Evolutionary conservation across 2,797 vertebrate species (phyloP), one percentile per base, ranked within the genome.

Genomic region (Enoplosus armatus): DNA sequence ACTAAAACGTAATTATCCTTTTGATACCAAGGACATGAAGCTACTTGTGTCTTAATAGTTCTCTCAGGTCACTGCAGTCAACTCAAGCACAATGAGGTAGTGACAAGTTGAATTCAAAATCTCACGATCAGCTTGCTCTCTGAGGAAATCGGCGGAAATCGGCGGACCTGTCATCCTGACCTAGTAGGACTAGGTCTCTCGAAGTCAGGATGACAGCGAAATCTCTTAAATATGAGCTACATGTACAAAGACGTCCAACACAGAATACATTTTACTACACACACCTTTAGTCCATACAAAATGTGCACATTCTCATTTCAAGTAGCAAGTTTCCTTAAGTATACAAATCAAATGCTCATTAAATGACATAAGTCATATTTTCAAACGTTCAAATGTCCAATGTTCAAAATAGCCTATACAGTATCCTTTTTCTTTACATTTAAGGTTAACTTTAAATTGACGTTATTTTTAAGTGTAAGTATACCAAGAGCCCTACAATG

Each of bases 211-310:
- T 51, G 33, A 29, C 6, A 37, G 5, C 26, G 15, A n/a, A 33
- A 41, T 41, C 5, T 35, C 12, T 63, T 45, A 11, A 22, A n/a
- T 15, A 33, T 50, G 22, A 72, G 3, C 18, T 45, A 10, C 11
- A 77, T 31, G 7, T 29, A 45, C 6, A 55, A 72, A 69, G n/a
- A 22, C 45, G 71, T 48, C 1, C 6, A 53, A 69, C 55, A 76
- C 8, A 54, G 8, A 70, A 22, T 50, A 18, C 11, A 16, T 37
- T 54, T 48, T 48, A 79, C 33, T n/a, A 3, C 3, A 50, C 22
- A 16, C 14, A 29, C 8, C 1, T 63, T 53, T 51, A 41, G 20
- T 61, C 6, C 22, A 75, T 16, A 6, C 16, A 72, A 51, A 24
- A 76, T 39, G 4, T 65, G 53, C 18, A 63, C 1, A 12, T n/a